These are phyloP conservation scores for Camponotus vicinus DNA, from an alignment of 1,140 invertebrate species.

Conservation along the genomic window DNA sequence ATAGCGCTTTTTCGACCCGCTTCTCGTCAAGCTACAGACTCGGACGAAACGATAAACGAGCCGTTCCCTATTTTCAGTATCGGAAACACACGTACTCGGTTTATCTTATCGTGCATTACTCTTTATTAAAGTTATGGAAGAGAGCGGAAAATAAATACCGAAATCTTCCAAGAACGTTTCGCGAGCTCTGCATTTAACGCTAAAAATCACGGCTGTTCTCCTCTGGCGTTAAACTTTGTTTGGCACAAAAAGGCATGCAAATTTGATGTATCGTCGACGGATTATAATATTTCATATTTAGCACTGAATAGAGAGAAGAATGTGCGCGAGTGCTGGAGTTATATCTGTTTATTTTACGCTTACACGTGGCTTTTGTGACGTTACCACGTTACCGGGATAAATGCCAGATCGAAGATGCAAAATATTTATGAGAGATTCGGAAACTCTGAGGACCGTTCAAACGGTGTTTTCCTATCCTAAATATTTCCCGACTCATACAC, in stretches of 20 bases:
- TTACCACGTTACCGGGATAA: background rate
- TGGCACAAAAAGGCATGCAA: too few relatives aligned
- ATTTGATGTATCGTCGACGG: background rate
- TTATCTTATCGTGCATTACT: slow-evolving; percentile 45
- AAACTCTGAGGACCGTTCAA: background rate
- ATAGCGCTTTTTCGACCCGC: slow-evolving; percentile 40
- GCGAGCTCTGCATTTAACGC: background rate
- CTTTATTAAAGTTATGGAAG: slow-evolving; percentile 23
- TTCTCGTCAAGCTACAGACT: background rate
- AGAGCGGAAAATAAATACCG: slow-evolving; percentile 25
- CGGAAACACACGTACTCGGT: slow-evolving; percentile 3
- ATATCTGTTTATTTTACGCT: slow-evolving; percentile 12
- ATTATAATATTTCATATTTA: background rate
- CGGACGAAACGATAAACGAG: slow-evolving; percentile 14
- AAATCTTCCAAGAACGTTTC: slow-evolving; percentile 20
- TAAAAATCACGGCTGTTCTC: background rate
- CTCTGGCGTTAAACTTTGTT: background rate
- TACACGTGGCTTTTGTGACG: background rate
- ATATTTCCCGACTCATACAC: background rate
- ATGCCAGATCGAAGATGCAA: background rate
- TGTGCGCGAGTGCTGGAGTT: background rate
- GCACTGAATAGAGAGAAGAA: too few relatives aligned
- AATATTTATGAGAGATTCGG: background rate
- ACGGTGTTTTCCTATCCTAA: background rate
- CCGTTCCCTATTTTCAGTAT: slow-evolving; percentile 32